Evolutionary conservation across 1,140 invertebrate species (phyloP).

Genomic region (Myzus persicae): DNA sequence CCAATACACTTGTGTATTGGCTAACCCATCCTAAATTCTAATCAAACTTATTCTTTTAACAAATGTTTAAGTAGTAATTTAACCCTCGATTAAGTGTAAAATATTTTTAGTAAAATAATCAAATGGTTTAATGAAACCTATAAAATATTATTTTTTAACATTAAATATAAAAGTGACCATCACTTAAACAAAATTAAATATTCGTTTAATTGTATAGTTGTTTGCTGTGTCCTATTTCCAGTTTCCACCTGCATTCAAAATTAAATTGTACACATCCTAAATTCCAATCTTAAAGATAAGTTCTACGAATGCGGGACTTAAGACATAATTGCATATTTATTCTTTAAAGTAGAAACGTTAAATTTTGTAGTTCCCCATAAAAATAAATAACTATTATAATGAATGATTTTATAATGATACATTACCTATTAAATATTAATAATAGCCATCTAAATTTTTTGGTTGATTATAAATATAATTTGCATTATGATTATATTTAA

Average conservation of each 20-base stretch:
- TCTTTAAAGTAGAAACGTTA: background rate
- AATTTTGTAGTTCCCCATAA: conserved; percentile 1
- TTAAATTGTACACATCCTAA: background rate
- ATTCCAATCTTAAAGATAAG: background rate
- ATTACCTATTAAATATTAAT: background rate
- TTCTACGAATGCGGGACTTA: background rate
- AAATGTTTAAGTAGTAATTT: background rate
- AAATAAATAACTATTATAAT: conserved; percentile 15
- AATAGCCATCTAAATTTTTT: background rate
- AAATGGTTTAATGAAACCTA: background rate
- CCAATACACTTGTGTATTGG: conserved; percentile 15
- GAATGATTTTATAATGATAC: background rate
- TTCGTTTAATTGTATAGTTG: background rate
- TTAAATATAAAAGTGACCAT: background rate
- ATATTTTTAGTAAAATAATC: background rate
- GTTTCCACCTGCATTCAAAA: background rate
- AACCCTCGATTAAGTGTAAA: background rate
- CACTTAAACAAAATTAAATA: background rate
- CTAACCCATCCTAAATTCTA: background rate
- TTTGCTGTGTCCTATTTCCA: background rate
- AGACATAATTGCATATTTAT: background rate
- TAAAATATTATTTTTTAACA: background rate
- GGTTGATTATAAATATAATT: background rate
- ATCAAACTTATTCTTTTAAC: background rate
- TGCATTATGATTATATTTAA: conserved; percentile 13